Evolutionary conservation across 1,140 invertebrate genomes (phyloP), one percentile per base, ranked within the genome.

Genomic region (Camponotus floridanus): DNA sequence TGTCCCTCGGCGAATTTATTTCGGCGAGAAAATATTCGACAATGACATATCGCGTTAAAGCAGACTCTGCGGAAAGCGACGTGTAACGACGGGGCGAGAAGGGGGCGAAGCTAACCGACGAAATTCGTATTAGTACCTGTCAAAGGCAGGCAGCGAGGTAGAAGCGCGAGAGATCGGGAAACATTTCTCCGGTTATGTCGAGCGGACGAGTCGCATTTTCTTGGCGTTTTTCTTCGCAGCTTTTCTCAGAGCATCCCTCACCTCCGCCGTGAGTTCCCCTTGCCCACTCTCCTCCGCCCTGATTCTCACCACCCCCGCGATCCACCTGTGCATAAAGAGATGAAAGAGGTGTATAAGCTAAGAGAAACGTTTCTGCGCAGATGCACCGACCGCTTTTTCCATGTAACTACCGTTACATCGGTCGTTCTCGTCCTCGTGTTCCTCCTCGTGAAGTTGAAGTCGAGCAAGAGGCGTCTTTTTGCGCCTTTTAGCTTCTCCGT

Each of bases 51-150:
- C 42, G 67, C n/a, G 59, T 39, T 57, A 73, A 84, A 73, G 68
- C 68, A 61, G 51, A 81, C 31, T 7, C 21, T 15, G 48, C 4
- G 9, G 45, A n/a, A 9, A 11, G 65, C 36, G 65, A 21, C 36
- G 39, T 9, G 18, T 4, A 26, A 7, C 7, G 42, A 9, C 2
- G 39, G 3, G n/a, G 13, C 18, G 31, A 33, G 31, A 36, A 48
- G 48, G 65, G 6, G 21, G 18, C 0, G 11, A 48, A 3, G 36
- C 26, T 26, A 55, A n/a, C 51, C 67, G 79, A 74, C 80, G 48
- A 78, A 88, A 87, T 87, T 88, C 87, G 74, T 76, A 87, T 88
- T 88, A 87, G 61, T 89, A 88, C 83, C 80, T 86, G 87, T 89
- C 87, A 86, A 88, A 80, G 71, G 74, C 87, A 89, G 61, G 67